Evolutionary conservation across 1,140 invertebrate genomes (phyloP), one percentile per base, ranked within the genome.

Genomic region (Coptotermes formosanus): DNA sequence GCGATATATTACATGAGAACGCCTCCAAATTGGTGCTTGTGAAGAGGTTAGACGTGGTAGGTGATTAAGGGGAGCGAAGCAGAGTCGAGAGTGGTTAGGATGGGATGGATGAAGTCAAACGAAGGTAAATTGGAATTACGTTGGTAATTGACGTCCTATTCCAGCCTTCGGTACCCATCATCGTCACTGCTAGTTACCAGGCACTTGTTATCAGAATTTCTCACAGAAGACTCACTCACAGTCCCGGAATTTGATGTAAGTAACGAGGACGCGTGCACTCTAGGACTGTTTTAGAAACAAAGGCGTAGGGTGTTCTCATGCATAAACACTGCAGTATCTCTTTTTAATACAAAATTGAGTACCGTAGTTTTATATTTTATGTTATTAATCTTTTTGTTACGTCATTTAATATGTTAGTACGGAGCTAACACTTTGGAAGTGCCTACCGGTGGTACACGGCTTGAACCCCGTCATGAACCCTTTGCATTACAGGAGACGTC

Each of bases 91-190:
- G 64, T 30, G n/a, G 25, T n/a, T 75, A 75, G 64, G 14, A 75
- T 75, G 64, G 7, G 64, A 14, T 23, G 25, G 64, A 75, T 75
- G 64, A 75, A 75, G 64, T 75, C 25, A 75, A 75, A 75, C 64
- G 64, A 75, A 75, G 64, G 64, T 75, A 75, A 75, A 75, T 75
- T 75, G 64, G 25, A 75, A 75, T 75, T 75, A 75, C 25, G 64
- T 30, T 75, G 64, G 64, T 75, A 75, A 75, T 75, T 75, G 64
- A 75, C 64, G 64, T 75, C 64, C 64, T 75, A 75, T 75, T 75
- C 14, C 64, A 75, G n/a, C 64, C 64, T 25, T 75, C 64, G 64
- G 64, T 75, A 75, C 19, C n/a, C 25, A 75, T 75, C 64, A 75
- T n/a, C 64, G 25, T 75, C 64, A 75, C 25, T 75, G 64, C 25